phyloP scores from a whole-genome alignment of 2,113 vertebrate species.

The Hipposideros armiger region DNA sequence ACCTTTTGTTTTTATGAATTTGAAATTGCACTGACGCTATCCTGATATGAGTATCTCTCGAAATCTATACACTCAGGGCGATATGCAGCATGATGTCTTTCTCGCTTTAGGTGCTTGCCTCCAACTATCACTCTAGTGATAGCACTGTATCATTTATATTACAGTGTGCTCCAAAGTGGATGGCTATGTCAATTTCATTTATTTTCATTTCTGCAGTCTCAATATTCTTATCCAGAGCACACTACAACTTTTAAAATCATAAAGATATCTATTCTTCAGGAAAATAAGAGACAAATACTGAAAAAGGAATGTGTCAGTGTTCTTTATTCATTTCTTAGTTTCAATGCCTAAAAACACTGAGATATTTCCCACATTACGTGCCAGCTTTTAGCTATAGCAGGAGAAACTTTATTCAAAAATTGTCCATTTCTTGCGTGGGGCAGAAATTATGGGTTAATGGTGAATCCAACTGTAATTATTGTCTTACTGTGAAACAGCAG shows the following conservation, averaged over 20 bases:
- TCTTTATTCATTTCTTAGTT: neutral
- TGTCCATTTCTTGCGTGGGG: neutral
- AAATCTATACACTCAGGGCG: neutral
- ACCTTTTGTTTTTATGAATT: slow-evolving; percentile 12
- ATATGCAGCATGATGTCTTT: neutral
- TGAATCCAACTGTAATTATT: neutral
- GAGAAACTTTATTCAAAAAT: neutral
- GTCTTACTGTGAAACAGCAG: slow-evolving; percentile 9
- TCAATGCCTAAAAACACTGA: neutral
- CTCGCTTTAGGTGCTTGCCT: neutral
- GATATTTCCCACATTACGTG: neutral
- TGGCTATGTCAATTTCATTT: slow-evolving; percentile 7
- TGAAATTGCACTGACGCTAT: neutral
- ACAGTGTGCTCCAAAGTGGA: neutral
- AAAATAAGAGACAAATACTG: neutral
- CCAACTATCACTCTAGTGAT: neutral
- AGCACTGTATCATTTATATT: neutral
- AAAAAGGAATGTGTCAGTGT: neutral
- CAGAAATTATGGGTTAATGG: neutral
- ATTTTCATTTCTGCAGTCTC: neutral
- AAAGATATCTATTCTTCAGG: neutral
- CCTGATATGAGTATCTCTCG: neutral
- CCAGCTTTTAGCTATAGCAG: neutral
- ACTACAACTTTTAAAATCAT: neutral
- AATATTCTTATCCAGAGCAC: neutral